Base-by-base conservation (phyloP, 2,113 vertebrate genomes). In the Corynorhinus townsendii region DNA sequence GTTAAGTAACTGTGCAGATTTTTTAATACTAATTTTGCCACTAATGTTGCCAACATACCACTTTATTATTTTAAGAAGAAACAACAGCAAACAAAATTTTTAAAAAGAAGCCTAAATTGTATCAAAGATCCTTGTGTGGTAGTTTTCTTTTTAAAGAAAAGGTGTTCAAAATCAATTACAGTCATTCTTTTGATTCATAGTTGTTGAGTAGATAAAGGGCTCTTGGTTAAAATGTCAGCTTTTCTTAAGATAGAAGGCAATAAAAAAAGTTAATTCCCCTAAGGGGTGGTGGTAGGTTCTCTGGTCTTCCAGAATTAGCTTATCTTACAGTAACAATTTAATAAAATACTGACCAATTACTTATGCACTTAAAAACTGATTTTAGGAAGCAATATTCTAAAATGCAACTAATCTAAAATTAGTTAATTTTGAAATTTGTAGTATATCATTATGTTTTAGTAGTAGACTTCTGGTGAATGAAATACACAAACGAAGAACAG, bases 1-100 rank as follows among this genome's bases (percentile, higher is more conserved):
- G 93, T 96, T 91, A 88, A 96, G 75, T 93, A 93, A 89, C 30
- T 76, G 9, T 86, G 26, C 7, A 91, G 38, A 72, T 8, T 52
- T 91, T 96, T 96, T 90, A 93, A 92, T 95, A 91, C 87, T 40
- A 96, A 54, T 93, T 96, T 93, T 94, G 30, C 7, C 79, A 3
- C 80, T 40, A 72, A 59, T 43, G 45, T 79, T 97, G 92, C 92
- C 87, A 97, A 69, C 15, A 86, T 85, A 77, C 73, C 62, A 90
- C 43, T 96, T 96, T 49, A 80, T 71, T 95, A 93, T 89, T 94
- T 95, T 79, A 90, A 92, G 87, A 90, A 91, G 62, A 75, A 96
- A 83, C 9, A 66, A 52, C 22, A 87, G 1, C 64, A 90, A 56
- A 22, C 35, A 95, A 75, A 71, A 81, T 6, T 76, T 92, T 93